Evolutionary conservation across 2,113 vertebrate species (phyloP), one percentile per base, ranked within the genome.

Genomic region (Paramormyrops kingsleyae): DNA sequence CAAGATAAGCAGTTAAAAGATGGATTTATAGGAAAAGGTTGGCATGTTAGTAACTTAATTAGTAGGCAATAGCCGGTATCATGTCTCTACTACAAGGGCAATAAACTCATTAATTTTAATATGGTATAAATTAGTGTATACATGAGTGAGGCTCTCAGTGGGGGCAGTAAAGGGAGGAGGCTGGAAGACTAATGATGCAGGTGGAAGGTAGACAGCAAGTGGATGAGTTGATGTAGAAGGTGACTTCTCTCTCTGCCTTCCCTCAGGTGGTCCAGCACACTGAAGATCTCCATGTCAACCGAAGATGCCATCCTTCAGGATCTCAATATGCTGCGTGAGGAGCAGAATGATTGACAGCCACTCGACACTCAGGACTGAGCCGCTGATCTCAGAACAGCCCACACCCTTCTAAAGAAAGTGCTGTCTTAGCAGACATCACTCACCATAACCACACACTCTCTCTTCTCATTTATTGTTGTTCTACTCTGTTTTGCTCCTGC

Each of bases 221-320:
- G 50, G 85, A 50, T 53, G 13, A 87, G 31, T 4, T 56, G 85
- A 87, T 53, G 47, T 21, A 84, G 44, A 44, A 84, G 42, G 44
- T 77, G n/a, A 88, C 24, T 17, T 31, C 88, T 49, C 44, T 49
- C 35, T 59, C 44, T 66, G 9, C 62, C 44, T 88, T 44, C 47
- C 53, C 19, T 88, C 93, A 99, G 97, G 95, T 97, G 80, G 96
- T 97, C 93, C 97, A 97, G 92, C 96, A 97, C 92, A 15, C 94
- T 97, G 89, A 94, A 95, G 92, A 66, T 94, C 96, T 87, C 97
- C 95, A 0, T 95, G 53, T n/a, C 96, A 91, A 96, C 97, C 13
- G 96, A 98, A 91, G 96, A 95, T 1, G 92, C 94, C 83, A 94
- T 97, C 91, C 94, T 97, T 21, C 95, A 95, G 92, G 97, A 97